Conservation (phyloP, 2,888 invertebrate species). For the Drosophila cognata region DNA sequence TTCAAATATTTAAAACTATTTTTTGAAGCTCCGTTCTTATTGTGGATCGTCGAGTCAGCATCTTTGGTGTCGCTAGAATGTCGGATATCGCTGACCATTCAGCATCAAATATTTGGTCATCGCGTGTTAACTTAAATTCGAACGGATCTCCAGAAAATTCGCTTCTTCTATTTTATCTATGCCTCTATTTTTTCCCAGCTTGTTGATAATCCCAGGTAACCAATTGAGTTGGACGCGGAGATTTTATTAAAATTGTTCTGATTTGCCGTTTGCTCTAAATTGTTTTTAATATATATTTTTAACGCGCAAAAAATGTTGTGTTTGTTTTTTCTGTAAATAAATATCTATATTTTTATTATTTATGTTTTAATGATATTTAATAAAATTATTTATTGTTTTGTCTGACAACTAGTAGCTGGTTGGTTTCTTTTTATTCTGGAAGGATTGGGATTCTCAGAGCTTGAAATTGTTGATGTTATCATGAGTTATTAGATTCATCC, state of each 20-base stretch:
- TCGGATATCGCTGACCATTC: neutral
- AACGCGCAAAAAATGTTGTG: neutral
- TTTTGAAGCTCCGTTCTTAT: neutral
- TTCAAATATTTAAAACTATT: neutral
- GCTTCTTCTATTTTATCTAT: neutral
- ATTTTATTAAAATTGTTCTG: neutral
- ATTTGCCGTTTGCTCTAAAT: neutral
- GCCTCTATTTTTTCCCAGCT: no score
- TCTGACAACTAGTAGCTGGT: neutral
- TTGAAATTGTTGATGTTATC: neutral
- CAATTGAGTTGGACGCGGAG: neutral
- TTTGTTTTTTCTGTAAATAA: neutral
- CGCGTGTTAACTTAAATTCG: neutral
- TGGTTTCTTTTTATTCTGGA: neutral
- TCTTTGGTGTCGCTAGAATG: neutral
- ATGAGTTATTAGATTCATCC: neutral
- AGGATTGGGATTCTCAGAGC: neutral
- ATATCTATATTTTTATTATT: no score
- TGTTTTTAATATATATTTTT: neutral
- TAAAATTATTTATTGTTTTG: neutral
- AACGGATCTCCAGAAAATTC: neutral
- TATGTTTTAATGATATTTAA: neutral
- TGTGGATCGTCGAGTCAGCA: neutral
- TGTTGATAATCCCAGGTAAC: neutral
- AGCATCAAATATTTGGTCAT: neutral